Base-by-base conservation (phyloP, 2,797 vertebrate genomes). In the Neomorphus geoffroyi region DNA sequence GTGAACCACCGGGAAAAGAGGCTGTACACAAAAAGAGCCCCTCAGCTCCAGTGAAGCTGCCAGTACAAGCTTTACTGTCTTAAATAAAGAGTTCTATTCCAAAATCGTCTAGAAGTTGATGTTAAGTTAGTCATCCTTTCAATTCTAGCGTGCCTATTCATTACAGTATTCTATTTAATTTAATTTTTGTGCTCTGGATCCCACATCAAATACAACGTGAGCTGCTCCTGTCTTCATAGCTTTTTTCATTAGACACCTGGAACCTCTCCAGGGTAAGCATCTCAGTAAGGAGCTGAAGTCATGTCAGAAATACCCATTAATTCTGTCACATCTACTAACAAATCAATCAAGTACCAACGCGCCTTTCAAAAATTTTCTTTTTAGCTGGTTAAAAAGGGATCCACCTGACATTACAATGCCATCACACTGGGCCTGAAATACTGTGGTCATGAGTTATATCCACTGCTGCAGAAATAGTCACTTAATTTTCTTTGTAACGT, bases 221-320 rank as follows among this genome's bases (percentile, higher is more conserved):
- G 6, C 35, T 48, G n/a, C 35, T 73, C 32, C 81, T 30, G 50
- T 84, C 84, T 87, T 85, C 48, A 43, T 71, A 88, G 37, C 26
- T 87, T 46, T 50, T 86, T 90, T 93, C 92, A 96, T 97, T 96
- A 97, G 80, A 85, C 69, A 67, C 69, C 95, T 96, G 94, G 92
- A 98, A 89, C 56, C 51, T 84, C 86, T 96, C 96, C 97, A 97
- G 96, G 70, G 88, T 57, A 95, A 94, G 64, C 81, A 78, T 53
- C 64, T 74, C 90, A 92, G 74, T 37, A 54, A 95, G 89, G 81
- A 90, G 88, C 83, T 95, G 78, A 81, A 95, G 91, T 92, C 91
- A 89, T 95, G 92, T 96, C 95, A 97, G 91, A 91, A 94, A 96
- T 90, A 94, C 58, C 95, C 94, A 96, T 97, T 97, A 97, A 96